These are phyloP conservation scores for Fissipunctia ypsillon DNA, from an alignment of 2,888 invertebrate genomes.

Conservation along the genomic window DNA sequence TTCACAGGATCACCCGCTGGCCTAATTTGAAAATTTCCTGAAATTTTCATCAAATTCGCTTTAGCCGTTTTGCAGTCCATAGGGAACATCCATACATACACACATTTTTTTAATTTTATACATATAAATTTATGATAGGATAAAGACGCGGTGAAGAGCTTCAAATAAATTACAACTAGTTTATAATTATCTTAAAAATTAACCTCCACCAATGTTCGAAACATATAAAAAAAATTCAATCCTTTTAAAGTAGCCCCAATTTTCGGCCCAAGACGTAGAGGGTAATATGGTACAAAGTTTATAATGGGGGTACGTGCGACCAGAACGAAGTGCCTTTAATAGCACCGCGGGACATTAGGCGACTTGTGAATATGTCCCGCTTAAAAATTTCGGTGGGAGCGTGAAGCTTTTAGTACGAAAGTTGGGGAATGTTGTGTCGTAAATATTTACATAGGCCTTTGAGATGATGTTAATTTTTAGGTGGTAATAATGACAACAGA, in stretches of 20 bases:
- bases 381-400: constrained; percentile 58
- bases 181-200: background rate
- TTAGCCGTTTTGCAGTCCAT: too few species aligned
- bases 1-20: too few species aligned
- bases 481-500: background rate
- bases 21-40: too few species aligned
- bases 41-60: too few species aligned
- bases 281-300: constrained; percentile 79
- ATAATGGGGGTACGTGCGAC: constrained; percentile 80
- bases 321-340: constrained; percentile 75
- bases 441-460: constrained; percentile 49
- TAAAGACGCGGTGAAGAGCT: background rate
- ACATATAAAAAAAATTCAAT: constrained; percentile 42
- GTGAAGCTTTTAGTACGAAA: constrained; percentile 57
- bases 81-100: too few species aligned
- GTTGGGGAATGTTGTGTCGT: constrained; percentile 45
- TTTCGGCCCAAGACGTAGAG: constrained; percentile 70
- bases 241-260: constrained; percentile 65
- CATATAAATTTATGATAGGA: too few species aligned
- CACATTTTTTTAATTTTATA: too few species aligned
- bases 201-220: constrained; percentile 9
- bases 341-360: constrained; percentile 66
- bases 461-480: constrained; percentile 14
- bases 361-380: constrained; percentile 62
- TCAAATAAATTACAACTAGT: too few species aligned